Conservation (phyloP, 2,113 vertebrate genomes). For the Ptyas mucosa region DNA sequence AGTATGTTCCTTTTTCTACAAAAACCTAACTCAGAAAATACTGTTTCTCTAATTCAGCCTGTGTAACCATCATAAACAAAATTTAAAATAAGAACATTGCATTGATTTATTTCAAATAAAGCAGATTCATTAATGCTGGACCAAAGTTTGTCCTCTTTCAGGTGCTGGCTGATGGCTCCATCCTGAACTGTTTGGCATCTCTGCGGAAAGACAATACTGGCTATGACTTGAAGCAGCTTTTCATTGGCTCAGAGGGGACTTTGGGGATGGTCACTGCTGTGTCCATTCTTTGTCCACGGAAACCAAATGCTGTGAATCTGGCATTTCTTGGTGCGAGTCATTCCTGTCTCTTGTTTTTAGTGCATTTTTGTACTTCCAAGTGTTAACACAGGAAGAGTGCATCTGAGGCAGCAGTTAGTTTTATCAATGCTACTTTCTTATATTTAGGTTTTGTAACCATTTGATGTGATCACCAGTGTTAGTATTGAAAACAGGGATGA, state of each 20-base stretch:
- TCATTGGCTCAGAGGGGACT: slow-evolving; percentile 94
- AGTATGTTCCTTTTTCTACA: background rate
- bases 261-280: slow-evolving; percentile 88
- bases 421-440: background rate
- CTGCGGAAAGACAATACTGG: slow-evolving; percentile 95
- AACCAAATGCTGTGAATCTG: slow-evolving; percentile 84
- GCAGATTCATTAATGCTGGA: background rate
- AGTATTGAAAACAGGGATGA: background rate
- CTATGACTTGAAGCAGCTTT: slow-evolving; percentile 96
- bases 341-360: background rate
- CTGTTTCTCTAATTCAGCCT: background rate
- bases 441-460: background rate
- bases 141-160: slow-evolving; percentile 40
- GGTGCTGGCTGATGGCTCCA: slow-evolving; percentile 85
- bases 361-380: background rate
- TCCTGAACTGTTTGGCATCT: slow-evolving; percentile 81
- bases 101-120: background rate
- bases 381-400: background rate
- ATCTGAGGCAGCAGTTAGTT: background rate
- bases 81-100: background rate
- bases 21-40: background rate
- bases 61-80: background rate
- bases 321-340: slow-evolving; percentile 82
- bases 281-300: slow-evolving; percentile 87
- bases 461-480: background rate